These are phyloP conservation scores for Apostichopus leukothele DNA, from an alignment of 53 echinoderm and acorn worm genomes.

Conservation along the genomic window DNA sequence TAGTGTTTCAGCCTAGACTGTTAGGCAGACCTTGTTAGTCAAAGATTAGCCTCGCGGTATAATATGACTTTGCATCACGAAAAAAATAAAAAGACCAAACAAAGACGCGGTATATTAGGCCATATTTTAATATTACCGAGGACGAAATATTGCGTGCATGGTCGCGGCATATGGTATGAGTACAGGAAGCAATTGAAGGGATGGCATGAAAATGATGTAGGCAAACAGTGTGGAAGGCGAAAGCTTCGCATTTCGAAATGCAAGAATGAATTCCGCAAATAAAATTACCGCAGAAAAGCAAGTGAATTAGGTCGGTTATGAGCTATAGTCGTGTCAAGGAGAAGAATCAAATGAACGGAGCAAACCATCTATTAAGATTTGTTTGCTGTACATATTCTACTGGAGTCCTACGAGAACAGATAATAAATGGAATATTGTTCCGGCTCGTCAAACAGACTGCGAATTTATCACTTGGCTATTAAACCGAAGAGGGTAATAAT, in stretches of 20 bases:
- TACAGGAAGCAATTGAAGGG: slow-evolving; percentile 3
- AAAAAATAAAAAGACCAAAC: slow-evolving; percentile 14
- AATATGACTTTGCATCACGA: slow-evolving; percentile 29
- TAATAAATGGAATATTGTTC: slow-evolving; percentile 9
- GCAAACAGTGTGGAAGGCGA: slow-evolving; percentile 11
- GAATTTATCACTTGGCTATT: no score
- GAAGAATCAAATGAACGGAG: neutral
- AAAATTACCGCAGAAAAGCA: slow-evolving; percentile 29
- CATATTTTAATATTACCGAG: slow-evolving; percentile 24
- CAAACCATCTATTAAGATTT: slow-evolving; percentile 26
- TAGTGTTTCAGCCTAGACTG: slow-evolving; percentile 16
- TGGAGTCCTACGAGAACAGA: slow-evolving; percentile 5
- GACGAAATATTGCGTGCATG: slow-evolving; percentile 32
- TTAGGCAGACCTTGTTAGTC: slow-evolving; percentile 41
- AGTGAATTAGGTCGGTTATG: slow-evolving; percentile 46
- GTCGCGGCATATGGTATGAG: slow-evolving; percentile 23
- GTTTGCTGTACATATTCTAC: slow-evolving; percentile 33
- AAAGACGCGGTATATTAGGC: slow-evolving; percentile 10
- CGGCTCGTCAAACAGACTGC: slow-evolving; percentile 20
- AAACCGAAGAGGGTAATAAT: no score
- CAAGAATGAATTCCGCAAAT: slow-evolving; percentile 44
- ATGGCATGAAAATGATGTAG: slow-evolving; percentile 31
- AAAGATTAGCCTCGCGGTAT: slow-evolving; percentile 46
- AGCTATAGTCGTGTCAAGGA: slow-evolving; percentile 5
- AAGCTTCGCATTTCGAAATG: slow-evolving; percentile 27